Base-by-base conservation (phyloP, 2,888 invertebrate species). In the Blastobasis adustella region DNA sequence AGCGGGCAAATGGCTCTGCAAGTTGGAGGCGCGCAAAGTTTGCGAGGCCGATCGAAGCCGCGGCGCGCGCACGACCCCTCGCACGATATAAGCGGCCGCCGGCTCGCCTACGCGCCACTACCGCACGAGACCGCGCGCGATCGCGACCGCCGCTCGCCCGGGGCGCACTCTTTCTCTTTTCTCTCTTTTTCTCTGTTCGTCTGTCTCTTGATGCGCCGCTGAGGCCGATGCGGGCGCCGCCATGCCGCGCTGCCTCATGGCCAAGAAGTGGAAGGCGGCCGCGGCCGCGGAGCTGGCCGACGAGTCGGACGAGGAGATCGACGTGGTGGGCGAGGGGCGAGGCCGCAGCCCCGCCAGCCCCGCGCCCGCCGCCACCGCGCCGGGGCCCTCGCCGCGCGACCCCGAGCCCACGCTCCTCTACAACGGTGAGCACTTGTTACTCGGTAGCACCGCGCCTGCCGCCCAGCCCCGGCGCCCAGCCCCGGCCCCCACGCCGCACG, bases 181-280 rank as follows among this genome's bases (percentile, higher is more conserved):
- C 84, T 85, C 80, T 83, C 79, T 82, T 80, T 89, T 83, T 84
- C 81, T 88, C 85, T 84, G 79, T 85, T 83, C 80, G 81, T 86
- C 83, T 88, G 77, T 86, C 79, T 89, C 79, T 84, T 82, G 76
- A 86, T 87, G 86, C 79, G 83, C 86, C 82, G 84, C 82, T 85
- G 84, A 83, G 81, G 86, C 85, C 78, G 86, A 87, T 89, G 85
- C 83, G 79, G 83, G 89, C 88, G 84, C 87, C 89, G 91, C 90
- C 84, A 96, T 96, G 96, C 96, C 96, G 90, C 95, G 96, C 85
- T 96, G 96, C 91, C 93, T 96, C 87, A 96, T 96, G 96, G 96
- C 96, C 76, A 96, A 96, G 90, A 96, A 96, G 91, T 96, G 96
- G 95, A 96, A 96, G 93, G 94, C 93, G 82, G 84, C 78, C 76